Evolutionary conservation across 2,797 vertebrate species (phyloP).

Genomic region (Acrossocheilus fasciatus): DNA sequence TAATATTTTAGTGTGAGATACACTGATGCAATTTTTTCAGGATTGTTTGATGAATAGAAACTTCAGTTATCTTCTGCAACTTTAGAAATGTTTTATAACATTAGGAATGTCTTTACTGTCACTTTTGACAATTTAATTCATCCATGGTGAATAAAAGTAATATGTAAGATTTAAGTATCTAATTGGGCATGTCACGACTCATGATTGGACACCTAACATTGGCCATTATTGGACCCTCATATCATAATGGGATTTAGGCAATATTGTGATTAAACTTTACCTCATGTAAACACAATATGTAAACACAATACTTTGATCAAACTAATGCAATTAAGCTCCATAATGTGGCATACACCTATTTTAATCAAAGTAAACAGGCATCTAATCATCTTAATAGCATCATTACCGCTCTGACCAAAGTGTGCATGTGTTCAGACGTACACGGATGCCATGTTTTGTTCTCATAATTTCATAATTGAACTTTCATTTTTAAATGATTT

Average conservation of each 20-base stretch:
- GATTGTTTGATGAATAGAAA: too few species aligned
- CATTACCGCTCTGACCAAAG: not conserved
- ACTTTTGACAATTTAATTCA: not conserved
- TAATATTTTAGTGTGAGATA: not conserved
- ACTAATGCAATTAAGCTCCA: not conserved
- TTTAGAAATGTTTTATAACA: too few species aligned
- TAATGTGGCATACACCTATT: not conserved
- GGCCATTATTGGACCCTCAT: not conserved
- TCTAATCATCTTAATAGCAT: not conserved
- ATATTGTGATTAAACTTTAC: not conserved
- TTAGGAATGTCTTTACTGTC: too few species aligned
- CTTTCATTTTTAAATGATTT: not conserved
- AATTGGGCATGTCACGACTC: not conserved
- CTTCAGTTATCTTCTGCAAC: too few species aligned
- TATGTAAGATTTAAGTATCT: not conserved
- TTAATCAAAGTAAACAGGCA: not conserved
- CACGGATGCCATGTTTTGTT: not conserved
- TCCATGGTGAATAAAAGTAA: not conserved
- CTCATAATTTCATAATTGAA: not conserved
- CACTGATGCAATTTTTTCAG: too few species aligned
- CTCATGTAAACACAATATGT: not conserved
- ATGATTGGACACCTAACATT: not conserved
- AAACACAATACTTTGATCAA: not conserved
- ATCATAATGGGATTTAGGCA: not conserved
- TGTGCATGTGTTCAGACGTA: not conserved